Conservation (phyloP, 2,797 vertebrate species). For the Sebastes glaucus region DNA sequence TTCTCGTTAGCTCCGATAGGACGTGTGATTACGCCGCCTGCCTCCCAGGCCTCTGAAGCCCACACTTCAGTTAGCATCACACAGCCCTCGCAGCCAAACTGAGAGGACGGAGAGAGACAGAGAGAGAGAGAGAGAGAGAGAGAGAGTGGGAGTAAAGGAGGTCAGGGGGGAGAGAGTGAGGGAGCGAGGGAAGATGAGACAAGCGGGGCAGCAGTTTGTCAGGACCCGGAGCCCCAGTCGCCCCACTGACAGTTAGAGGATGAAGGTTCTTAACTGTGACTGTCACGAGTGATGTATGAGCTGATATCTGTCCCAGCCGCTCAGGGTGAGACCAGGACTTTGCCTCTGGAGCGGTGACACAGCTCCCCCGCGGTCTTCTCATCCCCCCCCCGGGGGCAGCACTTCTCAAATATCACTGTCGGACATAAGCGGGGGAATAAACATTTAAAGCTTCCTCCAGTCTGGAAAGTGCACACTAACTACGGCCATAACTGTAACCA, state of each 20-base stretch:
- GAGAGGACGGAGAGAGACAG: conserved; percentile 4
- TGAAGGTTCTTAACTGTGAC: conserved; percentile 73
- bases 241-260: conserved; percentile 71
- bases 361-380: conserved; percentile 23
- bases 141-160: conserved; percentile 44
- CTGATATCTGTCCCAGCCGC: conserved; percentile 72
- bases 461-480: conserved; percentile 26
- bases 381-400: conserved; percentile 20
- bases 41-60: conserved; percentile 58
- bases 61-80: conserved; percentile 75
- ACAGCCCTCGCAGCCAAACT: conserved; percentile 40
- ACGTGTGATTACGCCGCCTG: conserved; percentile 69
- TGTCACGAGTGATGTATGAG: conserved; percentile 80
- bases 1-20: conserved; percentile 71
- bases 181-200: conserved; percentile 53
- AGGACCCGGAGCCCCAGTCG: conserved; percentile 69
- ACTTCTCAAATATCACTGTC: conserved; percentile 51
- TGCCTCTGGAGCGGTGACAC: conserved; percentile 66
- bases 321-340: conserved; percentile 64
- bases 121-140: not conserved
- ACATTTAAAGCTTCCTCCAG: conserved; percentile 27
- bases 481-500: not conserved
- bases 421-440: conserved; percentile 27
- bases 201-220: conserved; percentile 72
- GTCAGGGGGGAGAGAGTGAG: conserved; percentile 47